Base-by-base conservation (phyloP, 2,797 vertebrate species). In the Danio jaintianensis region DNA sequence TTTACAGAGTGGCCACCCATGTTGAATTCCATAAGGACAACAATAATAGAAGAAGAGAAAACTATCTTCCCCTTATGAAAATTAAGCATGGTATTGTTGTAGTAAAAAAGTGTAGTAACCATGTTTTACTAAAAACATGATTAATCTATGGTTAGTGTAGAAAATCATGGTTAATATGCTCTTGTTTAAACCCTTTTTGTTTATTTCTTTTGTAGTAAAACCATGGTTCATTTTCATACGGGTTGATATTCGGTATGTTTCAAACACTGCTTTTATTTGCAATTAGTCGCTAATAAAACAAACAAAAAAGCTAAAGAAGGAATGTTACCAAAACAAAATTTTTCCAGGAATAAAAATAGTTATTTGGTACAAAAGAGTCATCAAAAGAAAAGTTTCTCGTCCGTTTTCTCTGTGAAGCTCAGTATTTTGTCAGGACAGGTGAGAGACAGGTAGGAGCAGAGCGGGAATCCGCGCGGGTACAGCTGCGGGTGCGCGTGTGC, bases 381-480 rank as follows among this genome's bases (percentile, higher is more conserved):
- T 71, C 77, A 66, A 64, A 64, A 86, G 55, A 79, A 61, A 11
- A 79, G 16, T 50, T 63, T 83, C 5, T 81, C 75, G 9, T 43
- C 85, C 47, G 67, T 61, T 73, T 79, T 82, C 36, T 93, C 61
- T 38, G 70, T 92, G 48, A 95, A 95, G 78, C 91, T 94, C 43
- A 96, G 86, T 2, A 89, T 84, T 0, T 92, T 87, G 80, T 97
- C 95, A 0, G 96, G 94, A 72, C 93, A 94, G 70, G 92, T 90
- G 61, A 97, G 89, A 0, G 96, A 95, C 86, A 97, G 91, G 86
- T 96, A 97, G 0, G 97, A 95, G 81, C 96, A 93, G 55, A 97
- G 85, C 0, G 97, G 97, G 84, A 97, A 93, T 6, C 95, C 95
- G 83, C 97, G 90, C 75, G 96, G 96, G 80, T 95, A 96, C 53